Conservation (phyloP, 2,113 vertebrate species). For the Cavia porcellus region DNA sequence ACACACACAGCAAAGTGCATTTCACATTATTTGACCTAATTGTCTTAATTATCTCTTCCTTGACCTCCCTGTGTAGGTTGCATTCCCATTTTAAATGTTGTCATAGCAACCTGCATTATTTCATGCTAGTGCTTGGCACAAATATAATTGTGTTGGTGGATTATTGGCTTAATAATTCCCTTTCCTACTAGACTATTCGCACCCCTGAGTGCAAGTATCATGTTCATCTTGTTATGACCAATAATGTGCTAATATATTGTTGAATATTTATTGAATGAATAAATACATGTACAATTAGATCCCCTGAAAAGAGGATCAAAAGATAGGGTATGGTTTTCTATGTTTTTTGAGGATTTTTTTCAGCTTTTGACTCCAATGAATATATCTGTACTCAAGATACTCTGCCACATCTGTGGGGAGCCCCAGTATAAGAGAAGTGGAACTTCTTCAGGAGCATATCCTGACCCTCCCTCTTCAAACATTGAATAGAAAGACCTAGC, state of each 20-base stretch:
- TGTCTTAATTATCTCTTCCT: constrained; percentile 41
- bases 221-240: constrained; percentile 28
- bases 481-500: background rate
- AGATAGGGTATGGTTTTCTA: background rate
- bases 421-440: background rate
- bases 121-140: constrained; percentile 38
- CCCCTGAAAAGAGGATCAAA: background rate
- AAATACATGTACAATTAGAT: constrained; percentile 33
- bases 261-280: constrained; percentile 62
- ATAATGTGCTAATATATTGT: constrained; percentile 15
- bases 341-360: background rate
- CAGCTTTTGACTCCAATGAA: constrained; percentile 2
- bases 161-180: constrained; percentile 45
- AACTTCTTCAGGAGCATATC: background rate
- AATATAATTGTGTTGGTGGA: constrained; percentile 19
- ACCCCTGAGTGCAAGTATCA: background rate
- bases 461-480: background rate
- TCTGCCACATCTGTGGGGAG: background rate
- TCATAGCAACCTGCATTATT: constrained; percentile 57
- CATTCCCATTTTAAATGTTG: constrained; percentile 63
- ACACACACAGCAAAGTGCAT: background rate
- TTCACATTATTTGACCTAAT: constrained; percentile 23
- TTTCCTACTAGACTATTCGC: background rate
- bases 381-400: background rate
- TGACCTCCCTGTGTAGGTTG: constrained; percentile 22